phyloP scores from a whole-genome alignment of 2,113 vertebrate genomes.

The Sciurus niger region DNA sequence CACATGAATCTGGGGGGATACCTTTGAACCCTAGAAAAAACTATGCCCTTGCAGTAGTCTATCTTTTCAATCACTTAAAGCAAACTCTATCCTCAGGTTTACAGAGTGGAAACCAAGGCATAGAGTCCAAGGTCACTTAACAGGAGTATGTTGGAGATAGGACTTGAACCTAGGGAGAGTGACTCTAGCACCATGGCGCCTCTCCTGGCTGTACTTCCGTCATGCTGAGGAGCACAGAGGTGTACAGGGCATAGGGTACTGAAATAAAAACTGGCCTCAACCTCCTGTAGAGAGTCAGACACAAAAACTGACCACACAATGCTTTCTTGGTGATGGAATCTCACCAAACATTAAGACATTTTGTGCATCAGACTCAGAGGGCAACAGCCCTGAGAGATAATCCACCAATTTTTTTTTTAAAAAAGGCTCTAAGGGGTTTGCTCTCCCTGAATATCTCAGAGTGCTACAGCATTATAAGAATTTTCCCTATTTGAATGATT shows the following conservation, averaged over 20 bases:
- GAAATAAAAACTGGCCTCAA: slow-evolving; percentile 26
- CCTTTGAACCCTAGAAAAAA: not conserved
- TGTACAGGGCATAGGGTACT: not conserved
- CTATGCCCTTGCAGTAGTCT: not conserved
- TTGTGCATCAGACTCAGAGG: slow-evolving; percentile 40
- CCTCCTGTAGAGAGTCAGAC: slow-evolving; percentile 50
- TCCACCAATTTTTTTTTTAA: slow-evolving; percentile 66
- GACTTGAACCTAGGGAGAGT: not conserved
- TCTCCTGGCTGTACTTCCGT: not conserved
- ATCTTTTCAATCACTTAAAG: not conserved
- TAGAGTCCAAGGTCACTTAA: not conserved
- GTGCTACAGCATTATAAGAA: slow-evolving; percentile 69
- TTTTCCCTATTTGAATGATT: slow-evolving; percentile 77
- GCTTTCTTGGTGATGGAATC: slow-evolving; percentile 32
- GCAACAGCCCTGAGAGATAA: slow-evolving; percentile 63
- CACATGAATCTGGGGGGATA: not conserved
- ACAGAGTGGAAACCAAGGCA: slow-evolving; percentile 33
- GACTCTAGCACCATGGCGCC: not conserved
- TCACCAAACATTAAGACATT: slow-evolving; percentile 63
- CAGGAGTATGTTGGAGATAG: not conserved
- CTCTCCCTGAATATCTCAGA: slow-evolving; percentile 52
- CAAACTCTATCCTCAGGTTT: not conserved
- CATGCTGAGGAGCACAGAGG: not conserved
- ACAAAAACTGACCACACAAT: slow-evolving; percentile 36
- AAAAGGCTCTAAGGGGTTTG: slow-evolving; percentile 45